phyloP scores from a whole-genome alignment of 2,888 invertebrate genomes.

The Tachina grossa region DNA sequence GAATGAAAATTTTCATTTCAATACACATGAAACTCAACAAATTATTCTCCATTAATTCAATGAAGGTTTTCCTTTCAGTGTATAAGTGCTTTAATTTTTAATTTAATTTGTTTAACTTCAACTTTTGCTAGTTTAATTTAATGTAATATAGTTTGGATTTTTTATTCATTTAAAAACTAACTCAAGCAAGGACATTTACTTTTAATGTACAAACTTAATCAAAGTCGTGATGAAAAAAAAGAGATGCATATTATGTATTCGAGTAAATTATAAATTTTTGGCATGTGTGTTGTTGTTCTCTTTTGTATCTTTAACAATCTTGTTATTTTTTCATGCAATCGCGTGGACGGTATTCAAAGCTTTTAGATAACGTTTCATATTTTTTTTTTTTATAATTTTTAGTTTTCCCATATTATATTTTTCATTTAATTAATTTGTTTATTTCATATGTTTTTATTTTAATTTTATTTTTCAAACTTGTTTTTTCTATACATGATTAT shows the following conservation, averaged over 20 bases:
- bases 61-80: too few relatives aligned
- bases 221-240: neutral
- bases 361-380: constrained; percentile 75
- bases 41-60: too few relatives aligned
- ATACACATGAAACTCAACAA: too few relatives aligned
- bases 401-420: constrained; percentile 36
- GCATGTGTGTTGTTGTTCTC: constrained; percentile 74
- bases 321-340: constrained; percentile 71
- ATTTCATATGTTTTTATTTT: neutral
- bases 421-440: constrained; percentile 27
- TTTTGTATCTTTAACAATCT: constrained; percentile 73
- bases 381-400: constrained; percentile 48
- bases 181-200: neutral
- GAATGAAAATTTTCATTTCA: too few relatives aligned
- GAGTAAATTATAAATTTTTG: constrained; percentile 25
- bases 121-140: constrained; percentile 64
- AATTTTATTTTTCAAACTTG: constrained; percentile 20
- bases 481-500: constrained; percentile 67
- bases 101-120: constrained; percentile 61
- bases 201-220: neutral
- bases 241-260: neutral
- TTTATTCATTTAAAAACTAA: constrained; percentile 2
- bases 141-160: neutral
- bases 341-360: constrained; percentile 78
- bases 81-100: neutral